Conservation (phyloP, 1,140 invertebrate species). For the Elysia chlorotica region DNA sequence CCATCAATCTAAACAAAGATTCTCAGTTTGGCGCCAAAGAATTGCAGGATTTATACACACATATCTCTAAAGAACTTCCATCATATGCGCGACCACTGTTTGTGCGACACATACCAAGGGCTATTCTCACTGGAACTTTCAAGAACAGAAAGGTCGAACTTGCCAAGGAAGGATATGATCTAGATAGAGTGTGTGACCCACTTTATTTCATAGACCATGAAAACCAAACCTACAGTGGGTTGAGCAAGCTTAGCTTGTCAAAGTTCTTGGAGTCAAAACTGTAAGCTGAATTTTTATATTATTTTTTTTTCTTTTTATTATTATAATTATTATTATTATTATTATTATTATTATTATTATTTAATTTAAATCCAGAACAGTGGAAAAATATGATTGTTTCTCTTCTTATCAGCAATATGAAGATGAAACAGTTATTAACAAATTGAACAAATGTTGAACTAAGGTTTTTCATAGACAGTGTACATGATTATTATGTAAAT, state of each 20-base stretch:
- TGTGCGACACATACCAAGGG: slow-evolving; percentile 69
- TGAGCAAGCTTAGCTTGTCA: slow-evolving; percentile 68
- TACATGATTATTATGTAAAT: too few relatives aligned
- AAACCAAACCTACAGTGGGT: slow-evolving; percentile 66
- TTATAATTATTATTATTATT: too few relatives aligned
- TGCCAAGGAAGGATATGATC: slow-evolving; percentile 87
- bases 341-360: too few relatives aligned
- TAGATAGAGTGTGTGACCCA: slow-evolving; percentile 75
- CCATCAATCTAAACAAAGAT: slow-evolving; percentile 68
- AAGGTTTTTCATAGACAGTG: too few relatives aligned
- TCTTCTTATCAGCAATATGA: too few relatives aligned
- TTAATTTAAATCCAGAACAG: too few relatives aligned
- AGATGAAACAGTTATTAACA: too few relatives aligned
- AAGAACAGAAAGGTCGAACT: slow-evolving; percentile 63
- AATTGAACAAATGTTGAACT: too few relatives aligned
- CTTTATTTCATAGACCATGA: slow-evolving; percentile 74
- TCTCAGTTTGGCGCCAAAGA: slow-evolving; percentile 22
- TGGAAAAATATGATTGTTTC: too few relatives aligned
- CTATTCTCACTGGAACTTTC: slow-evolving; percentile 44
- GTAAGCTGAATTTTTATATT: too few relatives aligned
- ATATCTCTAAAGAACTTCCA: slow-evolving; percentile 69
- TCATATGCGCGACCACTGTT: slow-evolving; percentile 87
- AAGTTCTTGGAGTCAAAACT: slow-evolving; percentile 19
- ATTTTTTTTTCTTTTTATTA: too few relatives aligned
- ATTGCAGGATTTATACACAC: slow-evolving; percentile 37